Evolutionary conservation across 2,888 invertebrate species (phyloP).

Genomic region (Sacculina carcini): DNA sequence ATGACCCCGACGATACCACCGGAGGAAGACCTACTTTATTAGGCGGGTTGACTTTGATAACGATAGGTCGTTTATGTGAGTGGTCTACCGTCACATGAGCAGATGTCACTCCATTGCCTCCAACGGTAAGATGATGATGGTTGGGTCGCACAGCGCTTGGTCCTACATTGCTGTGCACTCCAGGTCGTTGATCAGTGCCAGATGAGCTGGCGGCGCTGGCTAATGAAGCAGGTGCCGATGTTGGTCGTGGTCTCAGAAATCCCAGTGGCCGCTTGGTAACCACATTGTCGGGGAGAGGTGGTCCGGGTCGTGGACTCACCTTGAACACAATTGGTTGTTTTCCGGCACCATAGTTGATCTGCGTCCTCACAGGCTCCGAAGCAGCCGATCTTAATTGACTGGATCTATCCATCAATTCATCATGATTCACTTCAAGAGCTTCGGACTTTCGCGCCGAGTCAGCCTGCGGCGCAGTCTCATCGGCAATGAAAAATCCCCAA

Average conservation of each 20-base stretch:
- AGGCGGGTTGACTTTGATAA: no score
- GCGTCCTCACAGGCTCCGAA: background rate
- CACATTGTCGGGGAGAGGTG: background rate
- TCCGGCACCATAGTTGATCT: background rate
- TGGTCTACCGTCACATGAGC: no score
- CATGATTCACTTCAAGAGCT: background rate
- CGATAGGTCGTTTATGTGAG: no score
- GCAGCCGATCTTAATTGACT: background rate
- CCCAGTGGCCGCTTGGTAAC: background rate
- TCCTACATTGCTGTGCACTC: no score
- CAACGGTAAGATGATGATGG: no score
- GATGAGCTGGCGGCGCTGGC: background rate
- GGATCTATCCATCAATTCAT: no score
- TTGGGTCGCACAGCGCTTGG: no score
- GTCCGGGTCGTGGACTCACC: background rate
- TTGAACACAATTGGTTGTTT: background rate
- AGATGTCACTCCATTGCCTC: no score
- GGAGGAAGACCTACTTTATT: no score
- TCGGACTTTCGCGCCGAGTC: background rate
- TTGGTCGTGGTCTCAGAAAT: background rate
- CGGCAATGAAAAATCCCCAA: background rate
- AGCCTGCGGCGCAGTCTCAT: background rate
- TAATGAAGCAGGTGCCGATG: background rate
- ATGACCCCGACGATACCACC: no score
- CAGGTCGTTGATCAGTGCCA: no score